Percentiles rank a stretch among this genome's conserved stretches.
These are phyloP conservation scores for Cyprinus carpio DNA, from an alignment of 2,113 vertebrate genomes.

Conservation along the genomic window DNA sequence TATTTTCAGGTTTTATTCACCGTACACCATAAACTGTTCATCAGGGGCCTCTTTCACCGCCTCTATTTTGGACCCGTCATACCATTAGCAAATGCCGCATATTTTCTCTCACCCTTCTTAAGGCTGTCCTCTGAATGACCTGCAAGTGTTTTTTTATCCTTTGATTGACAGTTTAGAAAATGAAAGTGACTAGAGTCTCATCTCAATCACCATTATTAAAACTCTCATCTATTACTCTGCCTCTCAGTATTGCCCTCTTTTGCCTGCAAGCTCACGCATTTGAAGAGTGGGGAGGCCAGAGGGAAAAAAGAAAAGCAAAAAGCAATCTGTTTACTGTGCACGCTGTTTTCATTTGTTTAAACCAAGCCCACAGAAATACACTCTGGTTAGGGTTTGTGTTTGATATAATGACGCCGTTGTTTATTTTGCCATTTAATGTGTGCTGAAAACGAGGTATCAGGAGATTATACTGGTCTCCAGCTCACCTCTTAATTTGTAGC, in stretches of 20 bases:
- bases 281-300: constrained; percentile 38
- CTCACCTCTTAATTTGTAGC: constrained; percentile 79
- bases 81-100: constrained; percentile 22
- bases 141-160: constrained; percentile 60
- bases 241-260: constrained; percentile 73
- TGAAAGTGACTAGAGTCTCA: constrained; percentile 57
- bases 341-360: constrained; percentile 75
- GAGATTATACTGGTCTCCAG: constrained; percentile 76
- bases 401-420: constrained; percentile 70
- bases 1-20: constrained; percentile 2
- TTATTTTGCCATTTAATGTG: constrained; percentile 76
- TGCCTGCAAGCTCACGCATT: constrained; percentile 70
- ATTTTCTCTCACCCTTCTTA: constrained; percentile 29
- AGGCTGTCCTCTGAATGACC: constrained; percentile 62
- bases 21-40: constrained; percentile 12
- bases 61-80: constrained; percentile 22
- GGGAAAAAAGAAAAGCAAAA: constrained; percentile 43
- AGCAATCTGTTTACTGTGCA: constrained; percentile 72
- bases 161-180: constrained; percentile 34
- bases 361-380: constrained; percentile 75
- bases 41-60: constrained; percentile 7
- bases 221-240: constrained; percentile 73
- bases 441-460: constrained; percentile 72
- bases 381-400: constrained; percentile 65
- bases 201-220: constrained; percentile 74